These are phyloP conservation scores for Sthenelais limicola DNA, from an alignment of 2,888 invertebrate species.

Conservation along the genomic window DNA sequence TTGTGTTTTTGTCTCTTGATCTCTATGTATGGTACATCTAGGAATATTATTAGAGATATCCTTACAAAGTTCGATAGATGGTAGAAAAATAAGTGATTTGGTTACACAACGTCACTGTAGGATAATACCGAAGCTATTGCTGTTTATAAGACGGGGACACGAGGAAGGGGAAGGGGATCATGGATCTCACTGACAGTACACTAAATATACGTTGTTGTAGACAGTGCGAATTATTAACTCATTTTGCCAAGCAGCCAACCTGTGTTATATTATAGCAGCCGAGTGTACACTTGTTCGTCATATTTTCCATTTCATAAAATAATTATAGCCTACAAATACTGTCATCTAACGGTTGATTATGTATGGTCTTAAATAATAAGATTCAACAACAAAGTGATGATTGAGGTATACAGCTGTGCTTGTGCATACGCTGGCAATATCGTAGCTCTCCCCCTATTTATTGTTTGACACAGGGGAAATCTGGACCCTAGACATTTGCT, in stretches of 20 bases:
- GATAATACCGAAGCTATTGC: slow-evolving; percentile 39
- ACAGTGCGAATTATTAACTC: slow-evolving; percentile 26
- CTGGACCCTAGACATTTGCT: slow-evolving; percentile 20
- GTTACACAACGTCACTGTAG: slow-evolving; percentile 40
- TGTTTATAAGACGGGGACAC: slow-evolving; percentile 27
- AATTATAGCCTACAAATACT: slow-evolving; percentile 39
- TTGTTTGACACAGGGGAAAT: too few relatives aligned
- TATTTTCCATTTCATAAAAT: slow-evolving; percentile 35
- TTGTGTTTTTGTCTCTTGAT: slow-evolving; percentile 19
- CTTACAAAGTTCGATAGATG: slow-evolving; percentile 41
- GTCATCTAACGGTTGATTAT: slow-evolving; percentile 30
- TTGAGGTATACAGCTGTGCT: slow-evolving; percentile 35
- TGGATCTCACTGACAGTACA: slow-evolving; percentile 6
- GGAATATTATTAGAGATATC: slow-evolving; percentile 22
- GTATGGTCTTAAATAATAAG: slow-evolving; percentile 38
- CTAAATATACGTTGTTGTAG: background rate
- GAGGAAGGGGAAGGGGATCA: too few relatives aligned
- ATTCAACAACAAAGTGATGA: slow-evolving; percentile 28
- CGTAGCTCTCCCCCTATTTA: slow-evolving; percentile 16
- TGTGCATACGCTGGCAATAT: slow-evolving; percentile 37
- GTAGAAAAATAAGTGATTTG: slow-evolving; percentile 44
- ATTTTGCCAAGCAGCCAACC: slow-evolving; percentile 32
- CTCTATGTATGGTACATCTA: slow-evolving; percentile 26
- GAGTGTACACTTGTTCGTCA: slow-evolving; percentile 22
- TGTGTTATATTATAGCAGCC: slow-evolving; percentile 27